Percentiles rank a stretch among this genome's conserved stretches.
Conservation (phyloP, 2,797 vertebrate genomes). For the Poeciliopsis paucimaculata region DNA sequence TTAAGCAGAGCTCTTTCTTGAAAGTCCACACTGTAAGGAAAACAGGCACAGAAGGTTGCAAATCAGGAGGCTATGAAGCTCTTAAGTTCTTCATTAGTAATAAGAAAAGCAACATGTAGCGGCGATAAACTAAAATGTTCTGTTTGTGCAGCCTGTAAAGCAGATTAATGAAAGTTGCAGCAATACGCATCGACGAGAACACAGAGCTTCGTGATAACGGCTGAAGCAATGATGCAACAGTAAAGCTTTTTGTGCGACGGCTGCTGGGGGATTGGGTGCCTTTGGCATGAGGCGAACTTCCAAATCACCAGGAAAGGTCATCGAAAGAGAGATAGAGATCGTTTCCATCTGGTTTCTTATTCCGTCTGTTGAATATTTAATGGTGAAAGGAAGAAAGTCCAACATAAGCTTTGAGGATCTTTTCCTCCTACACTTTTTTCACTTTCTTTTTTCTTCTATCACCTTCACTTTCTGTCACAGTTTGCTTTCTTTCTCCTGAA, state of each 20-base stretch:
- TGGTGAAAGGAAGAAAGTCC: conserved; percentile 40
- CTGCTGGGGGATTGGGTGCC: conserved; percentile 19
- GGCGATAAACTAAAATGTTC: background rate
- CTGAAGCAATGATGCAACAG: background rate
- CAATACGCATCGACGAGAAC: background rate
- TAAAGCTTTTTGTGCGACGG: background rate
- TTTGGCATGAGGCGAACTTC: conserved; percentile 40
- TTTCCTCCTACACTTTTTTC: background rate
- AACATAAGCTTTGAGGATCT: conserved; percentile 35
- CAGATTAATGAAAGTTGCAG: background rate
- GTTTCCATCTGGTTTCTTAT: conserved; percentile 60
- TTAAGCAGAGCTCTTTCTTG: background rate
- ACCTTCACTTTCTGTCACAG: background rate
- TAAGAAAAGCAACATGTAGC: background rate
- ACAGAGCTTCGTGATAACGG: background rate
- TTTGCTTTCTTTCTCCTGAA: background rate
- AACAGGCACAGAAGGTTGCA: background rate
- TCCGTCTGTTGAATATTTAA: conserved; percentile 71
- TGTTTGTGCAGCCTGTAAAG: background rate
- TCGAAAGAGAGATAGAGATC: conserved; percentile 34
- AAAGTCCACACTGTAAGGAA: background rate
- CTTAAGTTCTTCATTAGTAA: background rate
- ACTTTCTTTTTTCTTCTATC: background rate
- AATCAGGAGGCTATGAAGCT: background rate
- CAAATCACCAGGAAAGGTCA: conserved; percentile 58